phyloP scores from a whole-genome alignment of 2,113 vertebrate genomes.

The Oceanodroma tethys region DNA sequence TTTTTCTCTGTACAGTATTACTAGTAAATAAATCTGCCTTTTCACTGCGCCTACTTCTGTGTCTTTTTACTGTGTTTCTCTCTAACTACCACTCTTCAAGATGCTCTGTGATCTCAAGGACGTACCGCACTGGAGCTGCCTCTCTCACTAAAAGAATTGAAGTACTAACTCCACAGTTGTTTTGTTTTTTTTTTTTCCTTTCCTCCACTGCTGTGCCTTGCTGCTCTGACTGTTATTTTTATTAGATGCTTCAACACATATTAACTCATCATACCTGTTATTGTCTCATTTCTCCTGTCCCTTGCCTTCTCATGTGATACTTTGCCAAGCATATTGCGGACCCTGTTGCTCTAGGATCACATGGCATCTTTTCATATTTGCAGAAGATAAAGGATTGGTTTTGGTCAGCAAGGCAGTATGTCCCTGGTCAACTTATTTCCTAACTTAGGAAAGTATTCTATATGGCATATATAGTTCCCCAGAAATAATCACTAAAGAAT shows the following conservation, averaged over 20 bases:
- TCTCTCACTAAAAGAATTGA: slow-evolving; percentile 28
- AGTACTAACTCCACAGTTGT: slow-evolving; percentile 40
- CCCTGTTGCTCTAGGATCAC: not conserved
- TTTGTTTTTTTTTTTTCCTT: not conserved
- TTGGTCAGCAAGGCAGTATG: not conserved
- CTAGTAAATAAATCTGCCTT: slow-evolving; percentile 90
- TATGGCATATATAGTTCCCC: not conserved
- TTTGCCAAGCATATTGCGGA: not conserved
- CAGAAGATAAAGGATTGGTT: not conserved
- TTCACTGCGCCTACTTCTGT: slow-evolving; percentile 78
- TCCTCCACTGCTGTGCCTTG: not conserved
- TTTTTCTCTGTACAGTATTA: slow-evolving; percentile 84
- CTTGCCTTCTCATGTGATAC: not conserved
- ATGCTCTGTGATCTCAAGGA: not conserved
- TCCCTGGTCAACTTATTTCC: not conserved
- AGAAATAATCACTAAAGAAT: not conserved
- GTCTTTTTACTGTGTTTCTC: slow-evolving; percentile 82
- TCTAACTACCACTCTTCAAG: slow-evolving; percentile 60
- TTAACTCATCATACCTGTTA: not conserved
- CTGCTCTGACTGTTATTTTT: not conserved
- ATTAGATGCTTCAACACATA: not conserved
- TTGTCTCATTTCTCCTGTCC: not conserved
- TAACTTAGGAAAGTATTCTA: not conserved
- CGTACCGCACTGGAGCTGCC: not conserved
- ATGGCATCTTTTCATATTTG: not conserved